These are phyloP conservation scores for Cryptotermes secundus DNA, from an alignment of 1,140 invertebrate genomes.

Conservation along the genomic window DNA sequence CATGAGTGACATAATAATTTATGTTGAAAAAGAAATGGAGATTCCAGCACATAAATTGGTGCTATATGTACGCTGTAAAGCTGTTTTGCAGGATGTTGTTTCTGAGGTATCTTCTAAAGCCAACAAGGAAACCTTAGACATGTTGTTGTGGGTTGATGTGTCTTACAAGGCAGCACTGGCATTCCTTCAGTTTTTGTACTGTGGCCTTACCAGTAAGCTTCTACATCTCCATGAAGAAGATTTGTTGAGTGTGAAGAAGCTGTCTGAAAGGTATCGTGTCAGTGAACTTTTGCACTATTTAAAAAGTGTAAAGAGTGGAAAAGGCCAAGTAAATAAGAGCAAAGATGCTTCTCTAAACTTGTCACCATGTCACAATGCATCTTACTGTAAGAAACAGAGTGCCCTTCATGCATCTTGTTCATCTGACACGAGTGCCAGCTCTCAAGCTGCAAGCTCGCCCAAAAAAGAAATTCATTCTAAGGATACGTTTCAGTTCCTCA, in stretches of 20 bases:
- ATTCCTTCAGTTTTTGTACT: conserved; percentile 52
- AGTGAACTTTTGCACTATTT: conserved; percentile 34
- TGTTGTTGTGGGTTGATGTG: conserved; percentile 44
- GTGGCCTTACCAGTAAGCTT: conserved; percentile 44
- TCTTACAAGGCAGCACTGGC: conserved; percentile 44
- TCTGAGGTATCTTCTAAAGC: conserved; percentile 35
- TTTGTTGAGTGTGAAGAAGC: conserved; percentile 38
- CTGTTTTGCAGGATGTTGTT: conserved; percentile 46
- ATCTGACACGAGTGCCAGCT: neutral
- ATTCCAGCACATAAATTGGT: conserved; percentile 51
- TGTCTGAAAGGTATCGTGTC: conserved; percentile 41
- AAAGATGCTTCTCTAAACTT: neutral
- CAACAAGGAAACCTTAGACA: conserved; percentile 41
- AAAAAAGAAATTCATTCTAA: neutral
- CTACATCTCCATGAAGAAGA: conserved; percentile 33
- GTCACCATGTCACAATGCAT: neutral
- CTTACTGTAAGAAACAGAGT: neutral
- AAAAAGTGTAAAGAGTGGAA: conserved; percentile 9
- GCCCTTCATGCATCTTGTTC: neutral
- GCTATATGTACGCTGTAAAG: conserved; percentile 47
- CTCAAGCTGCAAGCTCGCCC: neutral
- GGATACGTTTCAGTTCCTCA: neutral
- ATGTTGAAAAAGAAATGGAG: conserved; percentile 43
- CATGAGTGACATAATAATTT: conserved; percentile 49
- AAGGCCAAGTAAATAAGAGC: conserved; percentile 23